Evolutionary conservation across 2,797 vertebrate genomes (phyloP).

Genomic region (Tympanoctomys barrerae): DNA sequence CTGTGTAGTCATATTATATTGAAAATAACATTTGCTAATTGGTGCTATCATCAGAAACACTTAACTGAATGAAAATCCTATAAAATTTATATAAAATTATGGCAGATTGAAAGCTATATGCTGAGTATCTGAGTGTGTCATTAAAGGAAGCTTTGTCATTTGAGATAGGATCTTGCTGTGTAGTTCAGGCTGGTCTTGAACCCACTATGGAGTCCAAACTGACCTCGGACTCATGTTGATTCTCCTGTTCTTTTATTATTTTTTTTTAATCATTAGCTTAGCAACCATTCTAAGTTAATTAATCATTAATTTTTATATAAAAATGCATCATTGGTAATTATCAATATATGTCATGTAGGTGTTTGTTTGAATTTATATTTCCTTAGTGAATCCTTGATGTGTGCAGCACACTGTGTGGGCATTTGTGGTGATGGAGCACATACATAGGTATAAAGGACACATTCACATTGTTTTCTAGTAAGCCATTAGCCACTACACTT

Average conservation of each 20-base stretch:
- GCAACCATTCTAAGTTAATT: constrained; percentile 9
- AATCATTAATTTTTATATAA: constrained; percentile 11
- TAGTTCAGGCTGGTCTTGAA: background rate
- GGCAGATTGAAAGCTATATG: constrained; percentile 7
- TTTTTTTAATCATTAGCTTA: background rate
- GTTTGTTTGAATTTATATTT: background rate
- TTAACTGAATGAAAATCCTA: constrained; percentile 48
- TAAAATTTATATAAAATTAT: background rate
- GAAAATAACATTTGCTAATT: constrained; percentile 53
- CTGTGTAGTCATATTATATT: constrained; percentile 56
- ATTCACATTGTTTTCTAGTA: background rate
- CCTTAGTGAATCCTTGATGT: background rate
- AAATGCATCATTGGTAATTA: background rate
- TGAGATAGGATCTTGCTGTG: background rate
- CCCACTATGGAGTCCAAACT: background rate
- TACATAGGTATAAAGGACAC: background rate
- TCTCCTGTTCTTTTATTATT: background rate
- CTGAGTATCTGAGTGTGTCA: constrained; percentile 32
- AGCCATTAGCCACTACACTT: background rate
- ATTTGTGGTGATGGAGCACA: background rate
- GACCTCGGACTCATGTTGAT: background rate
- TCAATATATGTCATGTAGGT: background rate
- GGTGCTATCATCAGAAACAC: constrained; percentile 37
- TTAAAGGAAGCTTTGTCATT: constrained; percentile 44
- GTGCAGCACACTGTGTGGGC: background rate